Percentiles rank a stretch among this genome's conserved stretches.
Evolutionary conservation across 2,113 vertebrate genomes (phyloP).

Genomic region (Chaenocephalus aceratus): DNA sequence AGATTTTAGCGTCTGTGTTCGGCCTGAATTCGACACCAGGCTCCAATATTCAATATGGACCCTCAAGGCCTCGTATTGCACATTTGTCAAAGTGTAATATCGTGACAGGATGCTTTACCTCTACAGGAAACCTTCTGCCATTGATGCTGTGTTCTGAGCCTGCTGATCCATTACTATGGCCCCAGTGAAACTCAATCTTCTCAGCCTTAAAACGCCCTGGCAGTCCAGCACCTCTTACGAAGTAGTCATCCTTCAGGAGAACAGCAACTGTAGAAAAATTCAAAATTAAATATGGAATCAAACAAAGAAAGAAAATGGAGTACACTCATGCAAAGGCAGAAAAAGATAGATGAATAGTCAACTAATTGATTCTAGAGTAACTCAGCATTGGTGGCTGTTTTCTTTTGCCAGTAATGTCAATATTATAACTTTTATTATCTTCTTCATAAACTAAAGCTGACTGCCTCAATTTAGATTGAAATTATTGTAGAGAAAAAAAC

Average conservation of each 20-base stretch:
- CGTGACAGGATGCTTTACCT: constrained; percentile 82
- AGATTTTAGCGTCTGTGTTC: not conserved
- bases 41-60: constrained; percentile 23
- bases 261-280: constrained; percentile 89
- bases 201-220: constrained; percentile 98
- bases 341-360: constrained; percentile 20
- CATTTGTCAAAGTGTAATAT: constrained; percentile 53
- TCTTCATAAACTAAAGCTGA: not conserved
- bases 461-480: not conserved
- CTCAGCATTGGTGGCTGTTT: not conserved
- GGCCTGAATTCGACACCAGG: constrained; percentile 7
- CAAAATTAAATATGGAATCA: constrained; percentile 3
- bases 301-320: constrained; percentile 16
- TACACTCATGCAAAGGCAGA: constrained; percentile 9
- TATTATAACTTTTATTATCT: constrained; percentile 8
- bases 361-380: constrained; percentile 7
- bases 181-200: constrained; percentile 99
- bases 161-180: constrained; percentile 93
- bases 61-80: constrained; percentile 15
- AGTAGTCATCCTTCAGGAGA: constrained; percentile 96
- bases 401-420: constrained; percentile 14
- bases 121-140: constrained; percentile 93
- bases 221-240: constrained; percentile 93
- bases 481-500: not conserved
- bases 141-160: constrained; percentile 98